phyloP scores from a whole-genome alignment of 2,888 invertebrate genomes.

The Drosophila macrospina region DNA sequence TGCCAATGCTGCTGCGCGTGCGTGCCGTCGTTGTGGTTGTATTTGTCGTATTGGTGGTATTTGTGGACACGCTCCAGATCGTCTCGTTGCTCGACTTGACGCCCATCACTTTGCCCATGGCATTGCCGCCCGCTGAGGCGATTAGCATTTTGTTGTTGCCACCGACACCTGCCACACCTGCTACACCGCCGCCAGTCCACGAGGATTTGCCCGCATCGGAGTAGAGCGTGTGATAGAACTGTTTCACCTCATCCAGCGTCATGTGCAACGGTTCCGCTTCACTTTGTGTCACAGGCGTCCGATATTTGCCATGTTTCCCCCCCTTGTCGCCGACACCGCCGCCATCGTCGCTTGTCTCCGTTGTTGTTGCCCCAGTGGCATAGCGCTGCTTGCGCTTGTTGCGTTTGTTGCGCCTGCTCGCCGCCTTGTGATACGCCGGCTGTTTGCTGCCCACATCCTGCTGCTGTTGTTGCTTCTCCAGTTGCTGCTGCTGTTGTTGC shows the following conservation, averaged over 20 bases:
- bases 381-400: constrained; percentile 82
- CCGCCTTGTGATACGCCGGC: constrained; percentile 69
- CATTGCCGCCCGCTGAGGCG: constrained; percentile 1
- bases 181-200: constrained; percentile 26
- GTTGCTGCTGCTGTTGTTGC: constrained; percentile 24
- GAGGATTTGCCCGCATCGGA: constrained; percentile 85
- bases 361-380: constrained; percentile 38
- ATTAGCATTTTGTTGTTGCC: constrained; percentile 14
- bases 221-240: constrained; percentile 93
- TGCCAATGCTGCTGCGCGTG: constrained; percentile 69
- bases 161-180: background rate
- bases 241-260: constrained; percentile 93
- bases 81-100: constrained; percentile 83
- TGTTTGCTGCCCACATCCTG: constrained; percentile 33
- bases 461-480: constrained; percentile 29
- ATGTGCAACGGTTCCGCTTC: constrained; percentile 91
- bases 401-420: constrained; percentile 81
- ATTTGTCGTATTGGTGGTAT: constrained; percentile 67
- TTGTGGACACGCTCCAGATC: constrained; percentile 80
- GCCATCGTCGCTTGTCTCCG: constrained; percentile 73
- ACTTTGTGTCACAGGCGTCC: constrained; percentile 58
- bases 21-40: constrained; percentile 74
- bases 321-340: constrained; percentile 70
- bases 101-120: constrained; percentile 56
- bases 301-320: constrained; percentile 69